Base-by-base conservation (phyloP, 2,888 invertebrate species). In the Aphodius sticticus region DNA sequence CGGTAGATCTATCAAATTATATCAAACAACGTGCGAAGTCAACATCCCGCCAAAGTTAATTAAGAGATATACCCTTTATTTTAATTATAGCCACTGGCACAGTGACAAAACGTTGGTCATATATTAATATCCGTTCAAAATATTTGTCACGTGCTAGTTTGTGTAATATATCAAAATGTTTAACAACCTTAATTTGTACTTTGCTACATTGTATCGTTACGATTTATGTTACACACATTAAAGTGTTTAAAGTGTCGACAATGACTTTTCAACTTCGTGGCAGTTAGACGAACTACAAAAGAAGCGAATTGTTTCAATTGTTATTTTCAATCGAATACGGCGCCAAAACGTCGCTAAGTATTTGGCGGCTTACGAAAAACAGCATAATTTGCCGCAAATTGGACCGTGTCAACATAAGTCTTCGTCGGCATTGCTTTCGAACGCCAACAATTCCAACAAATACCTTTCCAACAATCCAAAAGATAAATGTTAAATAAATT, bases 31-130 rank as follows among this genome's bases (percentile, higher is more conserved):
- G 53, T 53, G 53, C 12, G 12, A 53, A 53, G 53, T 53, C 53
- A 53, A 53, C 53, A 53, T 53, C 53, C 9, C 1, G 53, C 6
- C 53, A 7, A 53, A 53, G 53, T 53, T 53, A 53, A 53, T 53
- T 53, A 53, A 53, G 53, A 53, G 53, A 53, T 53, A 7, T 53
- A 53, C 12, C 53, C 53, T 53, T 53, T 53, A 53, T 53, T 53
- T 53, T 53, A 53, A 53, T 53, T 53, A 53, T 53, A 53, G 53
- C 53, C 53, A 53, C 53, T 53, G 53, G 53, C 53, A 53, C 53
- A 53, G 53, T 53, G 53, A 53, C 53, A 53, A 53, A 53, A 53
- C 53, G 53, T 53, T 53, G 53, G 53, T 53, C 53, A 53, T 53
- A 53, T 53, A 53, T 12, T 53, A 53, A 53, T 53, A 53, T 53